Evolutionary conservation across 1,140 invertebrate genomes (phyloP).

Genomic region (Varroa destructor): DNA sequence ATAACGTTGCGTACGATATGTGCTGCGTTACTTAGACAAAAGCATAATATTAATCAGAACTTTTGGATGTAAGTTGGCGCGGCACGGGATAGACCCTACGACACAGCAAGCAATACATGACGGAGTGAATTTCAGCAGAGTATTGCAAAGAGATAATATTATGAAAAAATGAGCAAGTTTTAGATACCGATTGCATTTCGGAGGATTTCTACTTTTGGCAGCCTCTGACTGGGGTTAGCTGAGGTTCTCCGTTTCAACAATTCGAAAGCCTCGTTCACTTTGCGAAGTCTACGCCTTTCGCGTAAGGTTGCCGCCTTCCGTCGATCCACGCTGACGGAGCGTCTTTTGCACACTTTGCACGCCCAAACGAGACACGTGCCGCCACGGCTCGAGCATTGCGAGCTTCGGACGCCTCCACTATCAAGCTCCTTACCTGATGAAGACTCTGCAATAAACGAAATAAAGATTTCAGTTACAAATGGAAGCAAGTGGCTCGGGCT

Average conservation of each 20-base stretch:
- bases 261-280: slow-evolving; percentile 97
- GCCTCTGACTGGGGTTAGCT: slow-evolving; percentile 79
- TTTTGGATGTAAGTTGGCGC: too few relatives aligned
- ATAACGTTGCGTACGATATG: too few relatives aligned
- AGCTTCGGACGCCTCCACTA: too few relatives aligned
- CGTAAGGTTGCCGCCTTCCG: slow-evolving; percentile 89
- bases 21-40: too few relatives aligned
- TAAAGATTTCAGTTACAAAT: too few relatives aligned
- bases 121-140: too few relatives aligned
- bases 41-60: too few relatives aligned
- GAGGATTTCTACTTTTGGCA: slow-evolving; percentile 93
- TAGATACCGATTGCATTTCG: slow-evolving; percentile 67
- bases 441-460: not conserved
- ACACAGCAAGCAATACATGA: too few relatives aligned
- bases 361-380: slow-evolving; percentile 70
- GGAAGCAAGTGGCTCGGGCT: too few relatives aligned
- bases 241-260: slow-evolving; percentile 78
- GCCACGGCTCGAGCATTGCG: slow-evolving; percentile 17
- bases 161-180: not conserved
- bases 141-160: too few relatives aligned
- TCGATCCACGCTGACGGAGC: slow-evolving; percentile 80
- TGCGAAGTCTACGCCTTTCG: slow-evolving; percentile 74
- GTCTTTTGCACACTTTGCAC: slow-evolving; percentile 88
- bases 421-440: slow-evolving; percentile 5
- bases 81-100: too few relatives aligned